Percentiles rank a stretch among this genome's conserved stretches.
These are phyloP conservation scores for Meteorus colon DNA, from an alignment of 2,888 invertebrate genomes.

Conservation along the genomic window DNA sequence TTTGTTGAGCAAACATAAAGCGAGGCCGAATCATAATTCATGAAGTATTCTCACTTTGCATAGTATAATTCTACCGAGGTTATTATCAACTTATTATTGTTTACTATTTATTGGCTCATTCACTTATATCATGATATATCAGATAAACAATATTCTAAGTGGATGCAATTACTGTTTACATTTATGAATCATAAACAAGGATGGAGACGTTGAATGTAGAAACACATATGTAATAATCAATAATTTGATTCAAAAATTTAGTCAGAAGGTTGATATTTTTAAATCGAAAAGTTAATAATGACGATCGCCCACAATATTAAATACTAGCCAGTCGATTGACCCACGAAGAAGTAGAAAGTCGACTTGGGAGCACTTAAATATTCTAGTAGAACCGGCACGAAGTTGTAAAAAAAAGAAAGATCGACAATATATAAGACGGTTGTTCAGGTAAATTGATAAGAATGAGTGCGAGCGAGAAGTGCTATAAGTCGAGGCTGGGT, in stretches of 20 bases:
- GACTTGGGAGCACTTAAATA: conserved; percentile 9
- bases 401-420: background rate
- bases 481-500: background rate
- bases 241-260: background rate
- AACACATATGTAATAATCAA: background rate
- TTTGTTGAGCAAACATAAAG: background rate
- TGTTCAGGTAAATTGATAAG: background rate
- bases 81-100: background rate
- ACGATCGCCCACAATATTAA: background rate
- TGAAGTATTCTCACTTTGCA: background rate
- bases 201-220: background rate
- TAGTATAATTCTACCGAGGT: background rate
- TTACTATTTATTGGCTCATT: background rate
- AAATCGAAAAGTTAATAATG: background rate
- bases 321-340: background rate
- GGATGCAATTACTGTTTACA: conserved; percentile 13
- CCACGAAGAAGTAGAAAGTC: conserved; percentile 31
- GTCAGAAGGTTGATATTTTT: background rate
- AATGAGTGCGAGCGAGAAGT: background rate
- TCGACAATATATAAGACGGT: background rate
- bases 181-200: conserved; percentile 13
- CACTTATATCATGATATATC: background rate
- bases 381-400: background rate
- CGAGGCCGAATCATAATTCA: background rate
- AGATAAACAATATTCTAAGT: background rate